These are phyloP conservation scores for Atrina japonica DNA, from an alignment of 2,888 invertebrate species.

Conservation along the genomic window DNA sequence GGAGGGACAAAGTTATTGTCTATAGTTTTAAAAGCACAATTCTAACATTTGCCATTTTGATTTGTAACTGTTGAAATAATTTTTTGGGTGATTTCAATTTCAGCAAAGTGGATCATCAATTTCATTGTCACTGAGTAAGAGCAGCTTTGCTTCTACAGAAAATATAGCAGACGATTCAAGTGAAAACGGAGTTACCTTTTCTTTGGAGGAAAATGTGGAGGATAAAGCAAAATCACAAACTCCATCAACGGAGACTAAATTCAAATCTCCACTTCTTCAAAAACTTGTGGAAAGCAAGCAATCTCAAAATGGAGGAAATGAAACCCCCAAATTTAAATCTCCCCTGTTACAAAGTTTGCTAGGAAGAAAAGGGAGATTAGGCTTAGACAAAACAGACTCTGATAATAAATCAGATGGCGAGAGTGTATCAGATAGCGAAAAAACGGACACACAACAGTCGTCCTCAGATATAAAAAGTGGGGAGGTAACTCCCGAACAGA, in stretches of 20 bases:
- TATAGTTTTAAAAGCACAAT: no score
- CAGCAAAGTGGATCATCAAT: background rate
- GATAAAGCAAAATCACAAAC: constrained; percentile 44
- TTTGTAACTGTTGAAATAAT: no score
- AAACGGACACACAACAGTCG: constrained; percentile 43
- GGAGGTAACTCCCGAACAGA: constrained; percentile 36
- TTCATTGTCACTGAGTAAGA: constrained; percentile 7
- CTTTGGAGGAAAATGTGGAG: constrained; percentile 50
- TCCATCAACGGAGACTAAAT: constrained; percentile 58
- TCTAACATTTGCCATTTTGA: no score
- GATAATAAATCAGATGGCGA: constrained; percentile 33
- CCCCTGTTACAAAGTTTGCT: constrained; percentile 74
- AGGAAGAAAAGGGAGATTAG: constrained; percentile 68
- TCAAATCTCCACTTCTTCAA: constrained; percentile 75
- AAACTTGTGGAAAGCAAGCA: constrained; percentile 70
- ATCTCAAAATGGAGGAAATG: constrained; percentile 53
- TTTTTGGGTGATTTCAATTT: no score
- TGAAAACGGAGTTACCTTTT: constrained; percentile 28
- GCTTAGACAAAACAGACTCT: constrained; percentile 46
- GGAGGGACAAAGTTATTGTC: no score
- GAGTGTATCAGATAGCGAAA: constrained; percentile 40
- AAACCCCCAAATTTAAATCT: constrained; percentile 74
- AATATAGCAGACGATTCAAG: constrained; percentile 14
- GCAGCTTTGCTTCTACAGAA: constrained; percentile 52
- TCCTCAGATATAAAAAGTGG: constrained; percentile 31